These are phyloP conservation scores for Drosophila novamexicana DNA, from an alignment of 1,140 invertebrate species.

Conservation along the genomic window DNA sequence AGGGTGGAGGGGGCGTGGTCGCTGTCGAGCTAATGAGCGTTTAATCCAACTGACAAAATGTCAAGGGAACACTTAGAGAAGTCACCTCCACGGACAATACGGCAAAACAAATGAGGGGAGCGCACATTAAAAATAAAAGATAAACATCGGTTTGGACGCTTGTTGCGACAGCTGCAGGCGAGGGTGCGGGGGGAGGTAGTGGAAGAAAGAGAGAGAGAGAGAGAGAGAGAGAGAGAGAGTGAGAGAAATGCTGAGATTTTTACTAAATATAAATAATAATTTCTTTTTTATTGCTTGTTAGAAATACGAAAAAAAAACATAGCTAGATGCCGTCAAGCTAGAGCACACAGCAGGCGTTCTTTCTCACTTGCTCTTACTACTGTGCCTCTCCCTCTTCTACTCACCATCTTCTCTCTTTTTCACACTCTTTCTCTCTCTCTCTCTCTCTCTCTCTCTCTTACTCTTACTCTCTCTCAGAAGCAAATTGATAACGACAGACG, in stretches of 20 bases:
- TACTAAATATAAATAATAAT: conserved; percentile 8
- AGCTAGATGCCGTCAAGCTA: too few species aligned
- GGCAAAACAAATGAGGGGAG: conserved; percentile 17
- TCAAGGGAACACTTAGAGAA: conserved; percentile 49
- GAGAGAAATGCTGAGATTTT: conserved; percentile 6
- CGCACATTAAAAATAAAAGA: conserved; percentile 23
- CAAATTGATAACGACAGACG: conserved; percentile 49
- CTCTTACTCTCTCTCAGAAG: background rate
- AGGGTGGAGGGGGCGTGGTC: background rate
- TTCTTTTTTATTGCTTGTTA: conserved; percentile 25
- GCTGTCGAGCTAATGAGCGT: conserved; percentile 41
- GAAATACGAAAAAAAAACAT: background rate
- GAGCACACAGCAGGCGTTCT: too few species aligned
- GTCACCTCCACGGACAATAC: conserved; percentile 25
- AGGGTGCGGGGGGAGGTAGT: background rate
- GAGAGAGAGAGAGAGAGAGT: background rate
- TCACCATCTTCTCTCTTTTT: background rate
- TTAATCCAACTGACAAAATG: conserved; percentile 51
- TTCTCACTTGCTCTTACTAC: background rate
- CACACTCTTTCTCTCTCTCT: background rate
- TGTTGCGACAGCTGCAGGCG: conserved; percentile 26
- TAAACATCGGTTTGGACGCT: conserved; percentile 39
- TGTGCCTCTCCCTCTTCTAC: too few species aligned
- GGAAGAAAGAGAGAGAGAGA: background rate
- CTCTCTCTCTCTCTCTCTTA: background rate